A percentile compares a stretch with the other conserved stretches of the same genome.
Conservation (phyloP, 2,888 invertebrate species). For the Dendrolimus pini region DNA sequence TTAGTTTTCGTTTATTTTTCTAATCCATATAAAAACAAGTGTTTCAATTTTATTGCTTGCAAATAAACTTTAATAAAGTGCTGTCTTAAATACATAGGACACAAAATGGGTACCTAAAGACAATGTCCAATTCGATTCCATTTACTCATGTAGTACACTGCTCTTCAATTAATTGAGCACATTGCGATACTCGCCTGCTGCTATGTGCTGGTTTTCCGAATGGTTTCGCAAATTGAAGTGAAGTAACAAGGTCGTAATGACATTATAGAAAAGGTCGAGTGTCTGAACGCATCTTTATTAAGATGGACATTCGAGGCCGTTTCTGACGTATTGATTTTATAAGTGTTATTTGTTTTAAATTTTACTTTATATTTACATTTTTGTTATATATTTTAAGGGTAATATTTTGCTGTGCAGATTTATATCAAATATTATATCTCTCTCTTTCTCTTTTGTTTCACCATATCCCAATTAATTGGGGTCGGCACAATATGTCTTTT, state of each 20-base stretch:
- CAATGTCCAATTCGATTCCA: constrained; percentile 18
- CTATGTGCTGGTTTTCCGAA: constrained; percentile 58
- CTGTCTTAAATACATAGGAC: too few species aligned
- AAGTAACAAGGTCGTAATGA: constrained; percentile 46
- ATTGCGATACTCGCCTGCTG: constrained; percentile 35
- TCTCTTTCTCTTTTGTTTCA: too few species aligned
- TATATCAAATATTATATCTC: too few species aligned
- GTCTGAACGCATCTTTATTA: neutral
- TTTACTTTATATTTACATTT: neutral
- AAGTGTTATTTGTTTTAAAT: neutral
- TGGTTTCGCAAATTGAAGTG: constrained; percentile 66
- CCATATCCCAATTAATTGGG: too few species aligned
- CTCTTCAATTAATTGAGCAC: constrained; percentile 63
- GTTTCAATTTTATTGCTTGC: too few species aligned
- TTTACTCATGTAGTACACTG: constrained; percentile 54
- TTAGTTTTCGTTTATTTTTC: too few species aligned
- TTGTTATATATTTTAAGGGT: too few species aligned
- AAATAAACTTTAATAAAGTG: too few species aligned
- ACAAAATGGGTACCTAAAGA: too few species aligned
- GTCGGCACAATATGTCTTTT: too few species aligned
- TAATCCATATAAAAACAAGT: too few species aligned
- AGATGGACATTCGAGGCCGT: neutral
- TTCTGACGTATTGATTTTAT: neutral
- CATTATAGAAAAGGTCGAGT: neutral
- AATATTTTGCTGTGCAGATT: too few species aligned